These are phyloP conservation scores for Phenganax marumi DNA, from an alignment of 92 coral and sea anemone genomes.

Conservation along the genomic window DNA sequence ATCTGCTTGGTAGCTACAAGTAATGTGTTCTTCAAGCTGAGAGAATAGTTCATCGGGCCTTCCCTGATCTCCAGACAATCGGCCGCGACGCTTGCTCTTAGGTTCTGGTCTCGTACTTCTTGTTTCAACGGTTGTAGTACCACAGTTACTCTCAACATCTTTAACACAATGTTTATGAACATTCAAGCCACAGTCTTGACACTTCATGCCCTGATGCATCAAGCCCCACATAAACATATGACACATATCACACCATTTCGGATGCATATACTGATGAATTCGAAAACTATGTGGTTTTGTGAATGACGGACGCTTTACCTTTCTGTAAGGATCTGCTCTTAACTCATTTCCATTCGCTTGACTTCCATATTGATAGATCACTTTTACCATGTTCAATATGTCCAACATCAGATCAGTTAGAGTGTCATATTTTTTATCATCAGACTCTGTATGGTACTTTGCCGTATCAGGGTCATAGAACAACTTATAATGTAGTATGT, in stretches of 20 bases:
- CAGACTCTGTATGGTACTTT: slow-evolving; percentile 67
- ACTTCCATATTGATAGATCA: slow-evolving; percentile 63
- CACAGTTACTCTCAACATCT: slow-evolving; percentile 72
- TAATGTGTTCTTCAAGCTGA: slow-evolving; percentile 64
- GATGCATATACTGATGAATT: slow-evolving; percentile 79
- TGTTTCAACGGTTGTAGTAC: slow-evolving; percentile 41
- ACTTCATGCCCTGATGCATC: slow-evolving; percentile 85
- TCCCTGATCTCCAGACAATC: slow-evolving; percentile 49
- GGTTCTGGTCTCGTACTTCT: slow-evolving; percentile 56
- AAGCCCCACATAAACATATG: slow-evolving; percentile 93
- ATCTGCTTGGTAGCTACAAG: slow-evolving; percentile 82
- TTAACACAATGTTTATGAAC: slow-evolving; percentile 82
- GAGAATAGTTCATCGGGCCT: slow-evolving; percentile 60
- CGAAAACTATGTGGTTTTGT: slow-evolving; percentile 68
- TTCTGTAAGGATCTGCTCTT: neutral
- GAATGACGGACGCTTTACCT: slow-evolving; percentile 37
- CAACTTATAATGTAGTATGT: slow-evolving; percentile 74
- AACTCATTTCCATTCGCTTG: slow-evolving; percentile 59
- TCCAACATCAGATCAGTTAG: slow-evolving; percentile 86
- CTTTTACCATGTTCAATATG: slow-evolving; percentile 72
- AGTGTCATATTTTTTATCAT: slow-evolving; percentile 61
- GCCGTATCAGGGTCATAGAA: slow-evolving; percentile 63
- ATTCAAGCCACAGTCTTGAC: slow-evolving; percentile 82
- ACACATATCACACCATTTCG: slow-evolving; percentile 96
- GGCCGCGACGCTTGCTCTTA: slow-evolving; percentile 55